These are phyloP conservation scores for Cyanistes caeruleus DNA, from an alignment of 2,113 vertebrate species.

Conservation along the genomic window DNA sequence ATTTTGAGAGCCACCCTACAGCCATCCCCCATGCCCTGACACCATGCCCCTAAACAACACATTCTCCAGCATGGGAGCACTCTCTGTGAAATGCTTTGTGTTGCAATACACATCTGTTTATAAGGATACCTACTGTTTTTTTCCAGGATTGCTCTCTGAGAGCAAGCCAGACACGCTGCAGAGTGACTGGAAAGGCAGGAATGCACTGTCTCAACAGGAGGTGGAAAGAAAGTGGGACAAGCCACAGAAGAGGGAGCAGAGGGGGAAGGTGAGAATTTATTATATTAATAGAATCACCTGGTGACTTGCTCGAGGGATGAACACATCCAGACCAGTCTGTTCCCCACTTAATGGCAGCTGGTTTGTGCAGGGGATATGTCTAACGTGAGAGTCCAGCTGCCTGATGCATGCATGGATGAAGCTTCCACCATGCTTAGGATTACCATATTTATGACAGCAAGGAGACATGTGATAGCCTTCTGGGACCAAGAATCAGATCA, in stretches of 20 bases:
- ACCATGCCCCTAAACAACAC: not conserved
- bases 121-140: not conserved
- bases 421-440: not conserved
- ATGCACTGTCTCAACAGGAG: not conserved
- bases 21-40: not conserved
- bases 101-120: fast-evolving
- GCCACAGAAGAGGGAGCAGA: not conserved
- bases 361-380: not conserved
- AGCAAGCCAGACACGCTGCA: not conserved
- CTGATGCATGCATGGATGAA: not conserved
- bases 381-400: not conserved
- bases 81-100: not conserved
- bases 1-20: not conserved
- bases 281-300: not conserved
- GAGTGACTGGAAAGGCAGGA: not conserved
- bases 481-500: not conserved
- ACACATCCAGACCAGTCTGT: not conserved
- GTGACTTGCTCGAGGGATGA: not conserved
- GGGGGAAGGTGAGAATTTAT: not conserved
- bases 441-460: not conserved
- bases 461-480: not conserved
- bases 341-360: not conserved
- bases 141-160: not conserved
- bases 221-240: not conserved
- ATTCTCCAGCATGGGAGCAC: not conserved